Evolutionary conservation across 2,888 invertebrate genomes (phyloP).

Genomic region (Diogma glabrata): DNA sequence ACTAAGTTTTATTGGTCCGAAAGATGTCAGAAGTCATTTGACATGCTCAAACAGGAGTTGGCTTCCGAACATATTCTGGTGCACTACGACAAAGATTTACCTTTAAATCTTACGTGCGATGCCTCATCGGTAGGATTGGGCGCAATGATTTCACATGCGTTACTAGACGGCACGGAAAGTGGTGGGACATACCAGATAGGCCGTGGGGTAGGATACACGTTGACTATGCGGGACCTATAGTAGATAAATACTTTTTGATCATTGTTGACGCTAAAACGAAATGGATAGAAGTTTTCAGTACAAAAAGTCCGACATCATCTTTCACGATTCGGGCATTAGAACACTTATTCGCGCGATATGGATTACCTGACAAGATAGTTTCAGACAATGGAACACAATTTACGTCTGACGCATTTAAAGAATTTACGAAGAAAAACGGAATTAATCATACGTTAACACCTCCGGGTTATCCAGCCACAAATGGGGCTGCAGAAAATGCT

Average conservation of each 20-base stretch:
- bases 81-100: background rate
- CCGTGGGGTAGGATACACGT: background rate
- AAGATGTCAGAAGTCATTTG: slow-evolving; percentile 2
- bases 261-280: background rate
- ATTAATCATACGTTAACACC: background rate
- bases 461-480: too few relatives aligned
- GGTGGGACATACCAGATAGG: background rate
- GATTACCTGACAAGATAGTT: background rate
- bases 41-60: slow-evolving; percentile 5
- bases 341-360: background rate
- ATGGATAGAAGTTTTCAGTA: too few relatives aligned
- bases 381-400: slow-evolving; percentile 1
- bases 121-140: too few relatives aligned
- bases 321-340: background rate
- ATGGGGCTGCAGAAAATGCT: background rate
- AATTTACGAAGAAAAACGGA: background rate
- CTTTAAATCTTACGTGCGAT: background rate
- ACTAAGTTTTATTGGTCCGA: background rate
- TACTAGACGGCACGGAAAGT: background rate
- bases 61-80: background rate
- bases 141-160: background rate
- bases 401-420: slow-evolving; percentile 1
- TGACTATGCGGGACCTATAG: background rate
- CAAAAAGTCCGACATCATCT: too few relatives aligned
- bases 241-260: background rate